Conservation (phyloP, 2,797 vertebrate genomes). For the Gymnoscopelus braueri region DNA sequence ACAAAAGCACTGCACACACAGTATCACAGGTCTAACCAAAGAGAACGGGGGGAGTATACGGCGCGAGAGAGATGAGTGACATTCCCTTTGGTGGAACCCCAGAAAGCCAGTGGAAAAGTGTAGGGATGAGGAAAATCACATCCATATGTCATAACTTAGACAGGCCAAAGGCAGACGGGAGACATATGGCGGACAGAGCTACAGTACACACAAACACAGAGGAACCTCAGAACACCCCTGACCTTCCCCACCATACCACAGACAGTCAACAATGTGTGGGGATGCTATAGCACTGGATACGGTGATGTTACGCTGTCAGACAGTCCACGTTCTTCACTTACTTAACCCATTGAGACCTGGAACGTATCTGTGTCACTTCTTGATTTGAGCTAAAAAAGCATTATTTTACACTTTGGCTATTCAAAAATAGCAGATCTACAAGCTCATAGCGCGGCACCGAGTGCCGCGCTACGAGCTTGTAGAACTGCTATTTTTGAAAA, state of each 20-base stretch:
- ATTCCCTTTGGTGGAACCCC: conserved; percentile 52
- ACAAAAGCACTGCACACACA: conserved; percentile 7
- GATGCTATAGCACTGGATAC: not conserved
- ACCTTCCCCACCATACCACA: conserved; percentile 28
- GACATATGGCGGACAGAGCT: conserved; percentile 37
- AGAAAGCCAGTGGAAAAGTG: conserved; percentile 64
- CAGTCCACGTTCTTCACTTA: not conserved
- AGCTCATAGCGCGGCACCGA: too few species aligned
- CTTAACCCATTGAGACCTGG: too few species aligned
- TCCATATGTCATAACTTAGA: conserved; percentile 76
- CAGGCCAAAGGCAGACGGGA: conserved; percentile 43
- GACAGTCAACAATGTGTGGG: conserved; percentile 29
- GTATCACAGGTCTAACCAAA: conserved; percentile 24
- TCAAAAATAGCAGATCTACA: too few species aligned
- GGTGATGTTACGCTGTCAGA: not conserved
- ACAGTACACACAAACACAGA: conserved; percentile 42
- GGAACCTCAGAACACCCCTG: conserved; percentile 30
- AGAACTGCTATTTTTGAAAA: too few species aligned
- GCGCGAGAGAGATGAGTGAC: conserved; percentile 34
- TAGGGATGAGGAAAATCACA: conserved; percentile 75
- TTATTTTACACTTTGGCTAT: too few species aligned
- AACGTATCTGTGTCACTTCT: too few species aligned
- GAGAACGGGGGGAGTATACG: not conserved
- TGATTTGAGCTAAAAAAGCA: too few species aligned
- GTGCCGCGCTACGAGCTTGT: too few species aligned